These are phyloP conservation scores for Melanocharis versteri DNA, from an alignment of 2,113 vertebrate species.

Conservation along the genomic window DNA sequence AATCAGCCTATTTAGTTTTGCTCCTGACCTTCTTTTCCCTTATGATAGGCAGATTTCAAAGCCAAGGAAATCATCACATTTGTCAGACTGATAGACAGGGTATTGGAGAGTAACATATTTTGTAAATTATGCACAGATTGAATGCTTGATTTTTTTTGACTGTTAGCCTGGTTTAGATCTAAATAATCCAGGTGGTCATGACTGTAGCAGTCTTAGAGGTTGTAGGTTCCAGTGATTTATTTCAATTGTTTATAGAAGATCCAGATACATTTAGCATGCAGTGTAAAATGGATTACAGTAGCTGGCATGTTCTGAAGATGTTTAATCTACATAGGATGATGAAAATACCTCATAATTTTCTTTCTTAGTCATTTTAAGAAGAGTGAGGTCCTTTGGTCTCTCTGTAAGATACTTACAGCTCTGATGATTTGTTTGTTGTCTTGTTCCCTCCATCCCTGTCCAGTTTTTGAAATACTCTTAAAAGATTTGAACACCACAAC, in stretches of 20 bases:
- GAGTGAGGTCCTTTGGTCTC: background rate
- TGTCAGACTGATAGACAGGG: background rate
- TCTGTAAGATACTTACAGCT: background rate
- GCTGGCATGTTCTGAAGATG: background rate
- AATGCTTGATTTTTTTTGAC: background rate
- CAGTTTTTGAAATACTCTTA: background rate
- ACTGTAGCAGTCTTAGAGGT: background rate
- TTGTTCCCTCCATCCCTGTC: rapidly evolving
- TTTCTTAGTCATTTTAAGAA: background rate
- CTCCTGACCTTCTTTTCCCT: background rate
- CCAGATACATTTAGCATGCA: background rate
- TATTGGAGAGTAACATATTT: background rate
- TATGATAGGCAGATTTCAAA: background rate
- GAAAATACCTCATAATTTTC: background rate
- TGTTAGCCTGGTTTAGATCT: background rate
- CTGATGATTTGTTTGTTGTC: background rate
- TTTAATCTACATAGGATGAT: background rate
- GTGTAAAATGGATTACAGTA: background rate
- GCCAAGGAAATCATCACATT: background rate
- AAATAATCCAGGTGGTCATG: background rate
- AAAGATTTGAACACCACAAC: background rate
- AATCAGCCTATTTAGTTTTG: background rate
- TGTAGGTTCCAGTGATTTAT: background rate
- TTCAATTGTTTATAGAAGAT: background rate
- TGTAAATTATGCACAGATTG: background rate